A percentile compares a stretch with the other conserved stretches of the same genome.
Evolutionary conservation across 2,888 invertebrate genomes (phyloP).

Genomic region (Agrotis puta): DNA sequence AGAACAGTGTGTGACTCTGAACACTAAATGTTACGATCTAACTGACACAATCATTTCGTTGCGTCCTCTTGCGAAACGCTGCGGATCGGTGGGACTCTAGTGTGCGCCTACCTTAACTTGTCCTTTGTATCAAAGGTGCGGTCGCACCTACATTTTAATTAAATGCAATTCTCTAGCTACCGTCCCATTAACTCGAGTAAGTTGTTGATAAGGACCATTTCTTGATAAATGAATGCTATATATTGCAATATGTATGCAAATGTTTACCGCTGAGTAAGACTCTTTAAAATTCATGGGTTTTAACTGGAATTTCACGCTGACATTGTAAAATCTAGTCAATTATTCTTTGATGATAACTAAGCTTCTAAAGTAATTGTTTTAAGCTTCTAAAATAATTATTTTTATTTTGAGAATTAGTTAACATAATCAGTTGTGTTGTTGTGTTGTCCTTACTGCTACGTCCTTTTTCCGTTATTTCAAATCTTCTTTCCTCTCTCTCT

Average conservation of each 20-base stretch:
- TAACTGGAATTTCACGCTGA: neutral
- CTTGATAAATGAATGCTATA: slow-evolving; percentile 6
- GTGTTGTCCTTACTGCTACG: neutral
- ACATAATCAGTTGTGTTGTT: too few species aligned
- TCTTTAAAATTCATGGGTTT: neutral
- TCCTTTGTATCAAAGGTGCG: slow-evolving; percentile 29
- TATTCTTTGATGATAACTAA: neutral
- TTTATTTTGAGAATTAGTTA: neutral
- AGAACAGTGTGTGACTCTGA: too few species aligned
- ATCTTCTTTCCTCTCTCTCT: too few species aligned
- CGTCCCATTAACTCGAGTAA: slow-evolving; percentile 39
- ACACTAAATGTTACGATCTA: neutral
- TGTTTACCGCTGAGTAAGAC: neutral
- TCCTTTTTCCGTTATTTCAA: too few species aligned
- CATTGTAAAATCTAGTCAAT: neutral
- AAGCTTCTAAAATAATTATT: neutral
- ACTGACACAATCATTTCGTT: neutral
- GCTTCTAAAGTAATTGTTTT: neutral
- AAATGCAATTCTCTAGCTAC: slow-evolving; percentile 41
- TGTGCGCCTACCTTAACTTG: neutral
- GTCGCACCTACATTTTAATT: slow-evolving; percentile 33
- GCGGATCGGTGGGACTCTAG: neutral
- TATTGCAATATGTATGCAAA: slow-evolving; percentile 31
- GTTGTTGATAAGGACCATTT: slow-evolving; percentile 5
- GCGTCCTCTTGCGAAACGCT: neutral